A percentile compares a stretch with the other conserved stretches of the same genome.
phyloP scores from a whole-genome alignment of 92 coral and sea anemone genomes.

The Desmophyllum pertusum region DNA sequence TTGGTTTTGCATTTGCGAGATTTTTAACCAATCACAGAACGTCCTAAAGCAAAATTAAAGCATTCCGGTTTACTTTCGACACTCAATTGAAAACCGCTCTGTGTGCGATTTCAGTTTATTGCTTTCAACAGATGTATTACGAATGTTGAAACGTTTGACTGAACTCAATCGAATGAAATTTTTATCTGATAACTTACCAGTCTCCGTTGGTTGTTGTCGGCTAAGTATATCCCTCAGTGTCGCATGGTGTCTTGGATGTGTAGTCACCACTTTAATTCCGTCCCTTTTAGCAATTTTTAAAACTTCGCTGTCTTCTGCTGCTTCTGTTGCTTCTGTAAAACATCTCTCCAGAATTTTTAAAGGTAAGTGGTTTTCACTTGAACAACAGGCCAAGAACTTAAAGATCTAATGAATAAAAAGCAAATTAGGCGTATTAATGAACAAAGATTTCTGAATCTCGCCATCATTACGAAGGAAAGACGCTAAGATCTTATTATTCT shows the following conservation, averaged over 20 bases:
- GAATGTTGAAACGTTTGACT: neutral
- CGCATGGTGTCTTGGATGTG: neutral
- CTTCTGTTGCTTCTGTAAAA: conserved; percentile 10
- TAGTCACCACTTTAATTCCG: conserved; percentile 8
- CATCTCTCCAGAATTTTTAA: conserved; percentile 1
- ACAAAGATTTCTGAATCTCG: neutral
- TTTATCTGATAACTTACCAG: neutral
- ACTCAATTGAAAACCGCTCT: no score
- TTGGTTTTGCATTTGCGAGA: no score
- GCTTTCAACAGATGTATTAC: no score
- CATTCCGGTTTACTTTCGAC: no score
- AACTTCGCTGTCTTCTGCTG: neutral
- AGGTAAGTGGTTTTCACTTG: conserved; percentile 7
- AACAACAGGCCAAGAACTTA: conserved; percentile 24
- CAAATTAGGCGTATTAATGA: neutral
- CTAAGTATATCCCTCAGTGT: conserved; percentile 18
- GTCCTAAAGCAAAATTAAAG: no score
- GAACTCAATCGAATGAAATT: no score
- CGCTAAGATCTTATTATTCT: no score
- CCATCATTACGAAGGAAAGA: neutral
- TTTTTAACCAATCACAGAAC: no score
- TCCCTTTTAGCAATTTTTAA: conserved; percentile 2
- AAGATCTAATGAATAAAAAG: neutral
- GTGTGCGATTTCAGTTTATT: no score
- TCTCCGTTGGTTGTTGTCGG: neutral